A percentile compares a stretch with the other conserved stretches of the same genome.
Evolutionary conservation across 1,140 invertebrate species (phyloP).

Genomic region (Pseudobourletiella spinata): DNA sequence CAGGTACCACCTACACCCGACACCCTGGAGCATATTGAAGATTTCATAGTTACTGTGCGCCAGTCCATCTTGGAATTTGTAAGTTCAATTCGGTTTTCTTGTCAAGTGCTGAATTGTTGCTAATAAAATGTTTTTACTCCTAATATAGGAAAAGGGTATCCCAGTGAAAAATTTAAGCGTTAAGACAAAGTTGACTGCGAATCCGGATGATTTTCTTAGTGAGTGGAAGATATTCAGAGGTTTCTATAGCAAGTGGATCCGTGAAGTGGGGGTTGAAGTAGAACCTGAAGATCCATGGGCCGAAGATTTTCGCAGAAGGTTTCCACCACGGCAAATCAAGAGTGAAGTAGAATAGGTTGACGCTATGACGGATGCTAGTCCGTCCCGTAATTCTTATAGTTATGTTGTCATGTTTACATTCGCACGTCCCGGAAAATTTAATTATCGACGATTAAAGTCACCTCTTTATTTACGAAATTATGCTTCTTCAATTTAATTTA

Average conservation of each 20-base stretch:
- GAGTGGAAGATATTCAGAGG: slow-evolving; percentile 19
- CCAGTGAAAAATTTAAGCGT: background rate
- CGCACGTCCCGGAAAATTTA: no score
- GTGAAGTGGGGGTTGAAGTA: slow-evolving; percentile 7
- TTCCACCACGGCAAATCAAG: background rate
- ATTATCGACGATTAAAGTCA: no score
- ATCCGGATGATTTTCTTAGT: slow-evolving; percentile 12
- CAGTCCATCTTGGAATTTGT: slow-evolving; percentile 14
- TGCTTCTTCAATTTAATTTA: no score
- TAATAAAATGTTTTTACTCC: no score
- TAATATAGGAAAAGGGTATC: slow-evolving; percentile 22
- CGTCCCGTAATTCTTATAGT: no score
- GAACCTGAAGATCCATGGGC: slow-evolving; percentile 22
- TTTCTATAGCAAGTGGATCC: slow-evolving; percentile 4
- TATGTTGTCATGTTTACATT: no score
- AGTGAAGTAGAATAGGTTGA: no score
- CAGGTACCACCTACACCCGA: no score
- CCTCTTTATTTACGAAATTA: no score
- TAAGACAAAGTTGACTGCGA: background rate
- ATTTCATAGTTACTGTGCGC: slow-evolving; percentile 10
- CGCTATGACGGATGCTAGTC: no score
- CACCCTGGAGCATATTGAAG: slow-evolving; percentile 15
- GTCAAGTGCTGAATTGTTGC: background rate
- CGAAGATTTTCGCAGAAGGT: slow-evolving; percentile 10
- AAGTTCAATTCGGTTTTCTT: background rate